A percentile compares a stretch with the other conserved stretches of the same genome.
These are phyloP conservation scores for Himalopsyche kuldschensis DNA, from an alignment of 2,888 invertebrate species.

Conservation along the genomic window DNA sequence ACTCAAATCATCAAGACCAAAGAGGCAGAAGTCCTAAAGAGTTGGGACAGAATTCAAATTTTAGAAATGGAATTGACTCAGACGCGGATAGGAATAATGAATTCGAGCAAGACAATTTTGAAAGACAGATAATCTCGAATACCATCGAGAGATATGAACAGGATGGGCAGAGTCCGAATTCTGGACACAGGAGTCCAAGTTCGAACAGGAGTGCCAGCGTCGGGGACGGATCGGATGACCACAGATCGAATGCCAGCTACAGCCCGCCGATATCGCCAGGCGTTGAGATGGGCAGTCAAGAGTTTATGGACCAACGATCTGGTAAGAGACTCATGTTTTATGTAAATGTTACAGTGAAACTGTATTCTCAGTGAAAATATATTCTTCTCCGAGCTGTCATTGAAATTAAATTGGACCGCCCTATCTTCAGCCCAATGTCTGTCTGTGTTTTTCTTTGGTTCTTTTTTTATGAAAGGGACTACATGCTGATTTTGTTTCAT, in stretches of 20 bases:
- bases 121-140: constrained; percentile 54
- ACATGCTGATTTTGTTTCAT: too few species aligned
- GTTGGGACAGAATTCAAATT: constrained; percentile 8
- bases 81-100: constrained; percentile 43
- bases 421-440: too few species aligned
- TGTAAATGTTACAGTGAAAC: too few species aligned
- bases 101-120: constrained; percentile 48
- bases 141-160: constrained; percentile 51
- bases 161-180: constrained; percentile 37
- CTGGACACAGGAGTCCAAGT: constrained; percentile 49
- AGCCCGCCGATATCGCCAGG: constrained; percentile 87
- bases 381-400: too few species aligned
- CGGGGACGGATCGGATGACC: constrained; percentile 55
- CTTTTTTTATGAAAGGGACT: too few species aligned
- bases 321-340: constrained; percentile 43
- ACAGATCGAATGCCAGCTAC: constrained; percentile 67
- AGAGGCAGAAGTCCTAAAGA: constrained; percentile 7
- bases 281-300: constrained; percentile 69
- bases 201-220: constrained; percentile 50
- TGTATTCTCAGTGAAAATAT: too few species aligned
- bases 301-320: constrained; percentile 53
- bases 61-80: constrained; percentile 12
- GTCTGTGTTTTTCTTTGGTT: too few species aligned
- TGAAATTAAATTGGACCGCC: too few species aligned
- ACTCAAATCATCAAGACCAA: constrained; percentile 39